These are phyloP conservation scores for Oxystoma pomonae DNA, from an alignment of 2,888 invertebrate genomes.

Conservation along the genomic window DNA sequence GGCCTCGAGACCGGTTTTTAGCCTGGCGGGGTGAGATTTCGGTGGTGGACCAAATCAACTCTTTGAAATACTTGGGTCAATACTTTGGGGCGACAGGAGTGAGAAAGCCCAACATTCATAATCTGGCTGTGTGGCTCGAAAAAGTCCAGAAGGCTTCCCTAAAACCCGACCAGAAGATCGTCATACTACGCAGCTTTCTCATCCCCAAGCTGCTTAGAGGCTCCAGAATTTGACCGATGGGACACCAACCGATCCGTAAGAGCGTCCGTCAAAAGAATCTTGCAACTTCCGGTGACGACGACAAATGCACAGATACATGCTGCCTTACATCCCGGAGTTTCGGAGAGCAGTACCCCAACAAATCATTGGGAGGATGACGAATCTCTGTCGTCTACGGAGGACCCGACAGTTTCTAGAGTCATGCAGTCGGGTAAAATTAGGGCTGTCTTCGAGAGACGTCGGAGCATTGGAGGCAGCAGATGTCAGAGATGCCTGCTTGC, in stretches of 20 bases:
- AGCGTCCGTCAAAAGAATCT: conserved; percentile 32
- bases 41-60: no score
- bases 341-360: conserved; percentile 21
- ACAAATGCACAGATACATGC: conserved; percentile 34
- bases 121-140: no score
- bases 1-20: no score
- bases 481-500: no score
- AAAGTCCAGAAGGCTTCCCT: conserved; percentile 36
- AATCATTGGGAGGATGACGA: conserved; percentile 15
- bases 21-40: no score
- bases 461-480: conserved; percentile 8
- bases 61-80: no score
- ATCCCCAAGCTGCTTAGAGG: conserved; percentile 39
- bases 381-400: conserved; percentile 9
- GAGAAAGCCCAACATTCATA: no score
- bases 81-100: no score
- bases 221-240: conserved; percentile 34
- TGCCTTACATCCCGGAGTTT: conserved; percentile 24
- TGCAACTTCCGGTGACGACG: conserved; percentile 50
- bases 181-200: conserved; percentile 35
- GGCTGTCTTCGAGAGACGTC: background rate
- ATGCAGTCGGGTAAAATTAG: conserved; percentile 12
- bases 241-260: conserved; percentile 16
- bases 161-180: conserved; percentile 43
- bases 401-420: conserved; percentile 9